phyloP scores from a whole-genome alignment of 2,113 vertebrate species.

The Nycticryphes semicollaris region DNA sequence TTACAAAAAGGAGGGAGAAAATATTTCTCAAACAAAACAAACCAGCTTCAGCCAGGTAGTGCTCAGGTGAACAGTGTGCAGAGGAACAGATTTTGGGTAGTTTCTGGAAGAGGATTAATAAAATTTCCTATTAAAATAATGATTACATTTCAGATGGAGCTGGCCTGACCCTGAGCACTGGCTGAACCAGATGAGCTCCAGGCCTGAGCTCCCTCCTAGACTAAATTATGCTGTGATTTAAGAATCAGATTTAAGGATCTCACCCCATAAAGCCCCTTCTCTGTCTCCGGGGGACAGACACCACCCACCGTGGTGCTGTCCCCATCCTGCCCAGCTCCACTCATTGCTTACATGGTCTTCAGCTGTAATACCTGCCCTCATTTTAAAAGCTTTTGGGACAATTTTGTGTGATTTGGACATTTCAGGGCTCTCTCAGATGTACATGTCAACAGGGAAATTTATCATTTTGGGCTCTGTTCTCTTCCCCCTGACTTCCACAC shows the following conservation, averaged over 20 bases:
- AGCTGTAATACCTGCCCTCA: neutral
- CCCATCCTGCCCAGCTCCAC: neutral
- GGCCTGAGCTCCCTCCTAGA: neutral
- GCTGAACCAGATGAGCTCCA: neutral
- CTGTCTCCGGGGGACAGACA: neutral
- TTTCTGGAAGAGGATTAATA: neutral
- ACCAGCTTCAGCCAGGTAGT: neutral
- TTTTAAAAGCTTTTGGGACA: neutral
- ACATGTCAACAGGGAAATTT: neutral
- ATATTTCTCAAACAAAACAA: neutral
- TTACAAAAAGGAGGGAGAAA: neutral
- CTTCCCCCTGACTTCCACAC: neutral
- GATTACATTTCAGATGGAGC: neutral
- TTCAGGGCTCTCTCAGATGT: neutral
- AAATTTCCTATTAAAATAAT: neutral
- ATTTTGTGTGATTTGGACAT: neutral
- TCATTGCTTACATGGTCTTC: neutral
- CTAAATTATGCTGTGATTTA: neutral
- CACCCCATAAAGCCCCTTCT: neutral
- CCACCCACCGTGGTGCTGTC: neutral
- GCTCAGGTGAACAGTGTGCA: neutral
- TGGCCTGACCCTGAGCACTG: neutral
- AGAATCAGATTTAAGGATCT: too few relatives aligned
- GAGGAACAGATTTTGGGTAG: rapidly evolving
- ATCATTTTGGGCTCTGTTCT: neutral